Base-by-base conservation (phyloP, 2,113 vertebrate species). In the Cercopithecus mona region DNA sequence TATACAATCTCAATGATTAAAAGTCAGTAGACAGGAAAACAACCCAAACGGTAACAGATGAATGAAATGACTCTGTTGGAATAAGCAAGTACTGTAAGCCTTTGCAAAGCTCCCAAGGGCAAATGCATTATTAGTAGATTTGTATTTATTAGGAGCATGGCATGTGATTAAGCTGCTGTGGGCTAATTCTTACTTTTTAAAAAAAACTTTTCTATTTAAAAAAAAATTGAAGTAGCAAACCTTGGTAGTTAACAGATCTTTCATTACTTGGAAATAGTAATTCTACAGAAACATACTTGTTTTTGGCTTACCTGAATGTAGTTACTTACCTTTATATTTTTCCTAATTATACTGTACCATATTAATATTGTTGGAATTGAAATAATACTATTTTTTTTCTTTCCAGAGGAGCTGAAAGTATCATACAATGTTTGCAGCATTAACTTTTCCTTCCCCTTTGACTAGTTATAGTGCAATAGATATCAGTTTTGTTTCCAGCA, bases 21-120 rank as follows among this genome's bases (percentile, higher is more conserved):
- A 97, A 97, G 40, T 92, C 92, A 97, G 75, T 92, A 94, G 95
- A 96, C 80, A 97, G 84, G 96, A 96, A 97, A 97, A 97, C 95
- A 93, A 94, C 80, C 66, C 70, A 94, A 97, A 96, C 0, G 40
- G 52, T 75, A 96, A 93, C 88, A 95, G 83, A 96, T 96, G 83
- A 95, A 59, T 93, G 66, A 90, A 94, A 96, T 75, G 35, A 85
- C 20, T 97, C 50, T 76, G 23, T 79, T 85, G 72, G 27, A 83
- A 64, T 79, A 52, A 95, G 8, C 20, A 90, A 90, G 32, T 25
- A 30, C 45, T 89, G 32, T 55, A 70, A 97, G 50, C 50, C 92
- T 95, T 96, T 70, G 38, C 27, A 88, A 92, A 88, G 40, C 80
- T 97, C 55, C 87, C 72, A 95, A 96, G 59, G 78, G 85, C 9